phyloP scores from a whole-genome alignment of 53 echinoderm and acorn worm genomes.

The Actinopyga echinites region DNA sequence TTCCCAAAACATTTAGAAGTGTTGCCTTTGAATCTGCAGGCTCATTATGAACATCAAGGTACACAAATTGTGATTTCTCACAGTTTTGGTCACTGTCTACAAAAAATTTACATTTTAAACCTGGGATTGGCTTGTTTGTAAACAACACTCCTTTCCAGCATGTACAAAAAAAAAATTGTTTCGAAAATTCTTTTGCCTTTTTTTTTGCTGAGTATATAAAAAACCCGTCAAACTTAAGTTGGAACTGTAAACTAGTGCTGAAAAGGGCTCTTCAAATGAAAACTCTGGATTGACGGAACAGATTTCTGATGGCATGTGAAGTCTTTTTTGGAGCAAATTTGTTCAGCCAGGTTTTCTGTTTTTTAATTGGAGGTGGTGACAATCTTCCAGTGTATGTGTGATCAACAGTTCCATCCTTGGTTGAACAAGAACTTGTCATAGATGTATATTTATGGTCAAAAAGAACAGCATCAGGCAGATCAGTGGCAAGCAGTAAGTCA shows the following conservation, averaged over 20 bases:
- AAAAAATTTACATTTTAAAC: not conserved
- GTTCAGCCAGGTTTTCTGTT: not conserved
- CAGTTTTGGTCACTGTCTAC: not conserved
- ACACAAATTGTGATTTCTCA: not conserved
- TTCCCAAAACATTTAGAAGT: not conserved
- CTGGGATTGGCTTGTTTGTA: not conserved
- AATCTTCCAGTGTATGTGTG: not conserved
- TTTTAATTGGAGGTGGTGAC: not conserved
- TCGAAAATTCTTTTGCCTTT: not conserved
- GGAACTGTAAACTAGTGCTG: not conserved
- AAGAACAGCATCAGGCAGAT: not conserved
- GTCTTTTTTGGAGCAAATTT: slow-evolving; percentile 18
- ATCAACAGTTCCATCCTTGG: no score
- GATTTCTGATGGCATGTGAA: not conserved
- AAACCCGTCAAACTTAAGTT: not conserved
- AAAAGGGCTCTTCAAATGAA: not conserved
- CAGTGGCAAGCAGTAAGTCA: not conserved
- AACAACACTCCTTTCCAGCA: not conserved
- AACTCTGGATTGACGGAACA: slow-evolving; percentile 17
- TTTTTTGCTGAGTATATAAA: not conserved
- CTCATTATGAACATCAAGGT: not conserved
- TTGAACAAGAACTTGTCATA: not conserved
- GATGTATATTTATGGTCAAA: not conserved
- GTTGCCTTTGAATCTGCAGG: not conserved
- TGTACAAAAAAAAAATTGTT: not conserved